Conservation (phyloP, 2,888 invertebrate genomes). For the Eupithecia subfuscata region DNA sequence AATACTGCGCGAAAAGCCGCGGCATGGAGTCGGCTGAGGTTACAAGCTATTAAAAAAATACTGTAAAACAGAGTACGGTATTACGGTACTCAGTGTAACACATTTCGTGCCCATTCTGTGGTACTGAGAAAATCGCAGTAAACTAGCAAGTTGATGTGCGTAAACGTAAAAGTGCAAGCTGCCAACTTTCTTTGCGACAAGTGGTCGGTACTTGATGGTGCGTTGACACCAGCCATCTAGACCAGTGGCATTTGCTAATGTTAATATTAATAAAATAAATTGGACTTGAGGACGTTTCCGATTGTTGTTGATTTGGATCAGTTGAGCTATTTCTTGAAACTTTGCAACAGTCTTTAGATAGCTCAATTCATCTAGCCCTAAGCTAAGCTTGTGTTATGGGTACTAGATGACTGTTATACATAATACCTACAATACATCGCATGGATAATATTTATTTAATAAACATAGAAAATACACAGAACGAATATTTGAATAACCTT, state of each 20-base stretch:
- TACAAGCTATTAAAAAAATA: constrained; percentile 2
- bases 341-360: not conserved
- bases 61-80: constrained; percentile 14
- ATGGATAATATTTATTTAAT: too few species aligned
- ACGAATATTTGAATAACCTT: too few species aligned
- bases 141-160: constrained; percentile 41
- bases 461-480: too few species aligned
- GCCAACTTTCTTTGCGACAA: constrained; percentile 68
- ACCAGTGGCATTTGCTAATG: not conserved
- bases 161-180: constrained; percentile 49
- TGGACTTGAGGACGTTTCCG: not conserved
- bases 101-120: constrained; percentile 32
- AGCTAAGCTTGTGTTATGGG: too few species aligned
- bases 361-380: too few species aligned
- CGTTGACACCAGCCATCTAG: constrained; percentile 55
- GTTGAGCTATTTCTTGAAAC: not conserved
- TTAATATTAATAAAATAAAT: not conserved
- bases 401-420: too few species aligned
- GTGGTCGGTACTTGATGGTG: constrained; percentile 46
- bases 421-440: too few species aligned
- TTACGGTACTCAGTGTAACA: constrained; percentile 7
- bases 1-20: not conserved
- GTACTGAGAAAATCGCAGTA: constrained; percentile 39
- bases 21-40: not conserved
- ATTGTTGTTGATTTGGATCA: not conserved